Evolutionary conservation across 1,140 invertebrate genomes (phyloP), one percentile per base, ranked within the genome.

Genomic region (Lamellibrachia luymesi): DNA sequence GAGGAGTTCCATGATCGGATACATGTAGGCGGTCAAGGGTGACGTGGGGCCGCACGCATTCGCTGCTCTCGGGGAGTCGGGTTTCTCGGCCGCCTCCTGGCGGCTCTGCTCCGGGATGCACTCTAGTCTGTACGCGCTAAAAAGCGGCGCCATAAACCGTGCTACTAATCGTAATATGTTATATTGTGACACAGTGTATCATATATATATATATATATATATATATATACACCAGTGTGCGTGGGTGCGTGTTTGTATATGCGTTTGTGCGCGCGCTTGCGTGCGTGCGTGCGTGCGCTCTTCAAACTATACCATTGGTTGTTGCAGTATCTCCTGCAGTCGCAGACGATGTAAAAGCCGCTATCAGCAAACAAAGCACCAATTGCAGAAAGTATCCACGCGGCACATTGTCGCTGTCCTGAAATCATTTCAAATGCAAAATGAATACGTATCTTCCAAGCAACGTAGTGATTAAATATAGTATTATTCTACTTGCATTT

Each of bases 321-420:
- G 38, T 38, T 38, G 38, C 38, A 38, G 0, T 38, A 38, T 38
- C 27, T 1, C 89, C 27, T 1, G 27, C 89, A 22, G 89, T 27
- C 27, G 89, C 89, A 90, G 89, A 90, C 1, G 22, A 90, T 91
- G 91, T 91, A 91, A 91, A 50, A 91, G 92, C 10, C 25, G 50
- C 92, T 64, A 80, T 80, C 64, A 80, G 64, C 8, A 80, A 80
- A 80, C 7, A 80, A 22, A 80, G 25, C 64, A 80, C 64, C 64
- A 10, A 80, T 80, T 80, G 7, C 64, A 80, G 7, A 80, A 80
- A 17, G 64, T 80, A 80, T 80, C 64, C 64, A 80, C 64, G 13
- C 17, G 64, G 64, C 7, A 22, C 64, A 80, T 91, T 22, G n/a
- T 50, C 91, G 51, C 51, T 91, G 13, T 51, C 49, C 49, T 91